Evolutionary conservation across 2,113 vertebrate genomes (phyloP).

Genomic region (Brachyhypopomus gauderio): DNA sequence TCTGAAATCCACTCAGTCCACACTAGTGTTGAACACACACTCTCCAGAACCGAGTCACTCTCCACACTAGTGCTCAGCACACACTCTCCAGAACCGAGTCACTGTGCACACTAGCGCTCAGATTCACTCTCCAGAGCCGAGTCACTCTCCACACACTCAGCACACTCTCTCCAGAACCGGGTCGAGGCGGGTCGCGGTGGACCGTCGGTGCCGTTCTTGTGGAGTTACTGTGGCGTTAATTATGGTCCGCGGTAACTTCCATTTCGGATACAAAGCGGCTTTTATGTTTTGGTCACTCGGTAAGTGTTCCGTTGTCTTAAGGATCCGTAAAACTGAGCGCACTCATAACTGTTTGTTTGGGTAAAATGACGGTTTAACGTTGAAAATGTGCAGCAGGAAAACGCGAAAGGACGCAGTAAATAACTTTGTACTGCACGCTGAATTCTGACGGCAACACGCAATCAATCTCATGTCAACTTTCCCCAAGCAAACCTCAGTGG

Average conservation of each 20-base stretch:
- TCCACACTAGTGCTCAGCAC: constrained; percentile 24
- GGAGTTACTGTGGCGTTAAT: constrained; percentile 11
- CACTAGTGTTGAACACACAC: constrained; percentile 1
- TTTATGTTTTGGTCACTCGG: constrained; percentile 65
- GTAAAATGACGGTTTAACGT: too few species aligned
- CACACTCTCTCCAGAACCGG: constrained; percentile 42
- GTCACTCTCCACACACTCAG: neutral
- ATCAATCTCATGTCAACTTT: too few species aligned
- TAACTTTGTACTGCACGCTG: too few species aligned
- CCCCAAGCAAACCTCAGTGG: too few species aligned
- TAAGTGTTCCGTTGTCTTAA: constrained; percentile 59
- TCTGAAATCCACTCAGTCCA: constrained; percentile 10
- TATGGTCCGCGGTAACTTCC: constrained; percentile 62
- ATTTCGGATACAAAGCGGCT: constrained; percentile 58
- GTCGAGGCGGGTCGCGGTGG: constrained; percentile 38
- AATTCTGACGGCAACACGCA: too few species aligned
- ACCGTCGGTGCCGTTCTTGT: constrained; percentile 49
- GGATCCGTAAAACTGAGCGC: too few species aligned
- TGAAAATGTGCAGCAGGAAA: too few species aligned
- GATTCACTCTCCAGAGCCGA: constrained; percentile 41
- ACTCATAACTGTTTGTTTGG: too few species aligned
- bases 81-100: too few species aligned
- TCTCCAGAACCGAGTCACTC: too few species aligned
- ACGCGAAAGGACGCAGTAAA: too few species aligned
- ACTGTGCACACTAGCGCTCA: too few species aligned